phyloP scores from a whole-genome alignment of 2,888 invertebrate genomes.

The Boloria selene region DNA sequence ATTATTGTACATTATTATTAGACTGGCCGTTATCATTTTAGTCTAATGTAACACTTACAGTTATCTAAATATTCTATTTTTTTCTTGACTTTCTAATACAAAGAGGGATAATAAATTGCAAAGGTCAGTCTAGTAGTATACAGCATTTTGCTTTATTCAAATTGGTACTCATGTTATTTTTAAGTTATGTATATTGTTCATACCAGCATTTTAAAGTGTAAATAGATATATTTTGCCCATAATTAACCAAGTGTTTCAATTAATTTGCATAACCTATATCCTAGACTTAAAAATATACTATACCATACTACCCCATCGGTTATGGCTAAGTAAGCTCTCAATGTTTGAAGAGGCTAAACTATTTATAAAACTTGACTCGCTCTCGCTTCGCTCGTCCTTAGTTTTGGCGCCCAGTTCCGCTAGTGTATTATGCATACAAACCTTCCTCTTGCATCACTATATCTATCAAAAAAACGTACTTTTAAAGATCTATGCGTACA shows the following conservation, averaged over 20 bases:
- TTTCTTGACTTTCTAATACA: background rate
- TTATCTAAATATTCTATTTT: constrained; percentile 3
- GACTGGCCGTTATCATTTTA: constrained; percentile 18
- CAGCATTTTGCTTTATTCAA: constrained; percentile 53
- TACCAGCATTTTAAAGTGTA: constrained; percentile 79
- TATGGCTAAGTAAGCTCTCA: too few relatives aligned
- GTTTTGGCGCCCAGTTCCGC: too few relatives aligned
- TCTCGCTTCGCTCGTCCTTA: too few relatives aligned
- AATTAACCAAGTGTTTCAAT: constrained; percentile 51
- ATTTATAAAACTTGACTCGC: too few relatives aligned
- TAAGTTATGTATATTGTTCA: constrained; percentile 72
- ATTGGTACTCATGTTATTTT: constrained; percentile 70
- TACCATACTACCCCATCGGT: too few relatives aligned
- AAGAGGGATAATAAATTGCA: constrained; percentile 30
- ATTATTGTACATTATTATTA: constrained; percentile 42
- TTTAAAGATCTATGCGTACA: too few relatives aligned
- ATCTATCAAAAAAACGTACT: too few relatives aligned
- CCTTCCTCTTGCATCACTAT: too few relatives aligned
- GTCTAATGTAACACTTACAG: constrained; percentile 9
- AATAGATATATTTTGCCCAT: constrained; percentile 82
- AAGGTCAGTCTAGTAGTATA: constrained; percentile 43
- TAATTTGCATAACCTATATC: background rate
- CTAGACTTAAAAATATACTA: too few relatives aligned
- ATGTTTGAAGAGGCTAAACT: too few relatives aligned
- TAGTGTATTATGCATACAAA: too few relatives aligned